These are phyloP conservation scores for Oopsacas minuta DNA, from an alignment of 37 sponge, comb jelly and placozoan genomes.

Conservation along the genomic window DNA sequence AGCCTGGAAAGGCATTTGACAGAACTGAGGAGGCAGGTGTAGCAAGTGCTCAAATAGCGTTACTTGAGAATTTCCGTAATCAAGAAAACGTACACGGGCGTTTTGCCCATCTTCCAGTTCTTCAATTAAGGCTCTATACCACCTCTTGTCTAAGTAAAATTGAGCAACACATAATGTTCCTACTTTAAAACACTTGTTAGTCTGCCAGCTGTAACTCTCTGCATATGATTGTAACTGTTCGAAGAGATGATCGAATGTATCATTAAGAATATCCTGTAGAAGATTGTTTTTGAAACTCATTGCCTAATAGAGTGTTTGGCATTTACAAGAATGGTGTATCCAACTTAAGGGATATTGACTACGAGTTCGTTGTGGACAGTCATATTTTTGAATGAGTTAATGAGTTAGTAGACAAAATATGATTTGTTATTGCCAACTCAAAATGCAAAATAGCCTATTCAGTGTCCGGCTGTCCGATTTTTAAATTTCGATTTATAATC, in stretches of 20 bases:
- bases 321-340: too few species aligned
- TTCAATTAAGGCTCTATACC: background rate
- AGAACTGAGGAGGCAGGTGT: constrained; percentile 7
- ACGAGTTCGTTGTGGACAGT: too few species aligned
- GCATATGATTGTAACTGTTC: background rate
- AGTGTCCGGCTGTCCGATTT: too few species aligned
- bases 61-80: background rate
- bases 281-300: background rate
- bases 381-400: too few species aligned
- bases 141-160: background rate
- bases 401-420: too few species aligned
- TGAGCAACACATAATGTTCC: background rate
- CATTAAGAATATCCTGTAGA: background rate
- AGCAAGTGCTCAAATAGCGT: constrained; percentile 18
- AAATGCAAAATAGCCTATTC: too few species aligned
- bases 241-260: constrained; percentile 6
- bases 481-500: too few species aligned
- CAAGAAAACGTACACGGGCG: background rate
- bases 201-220: background rate
- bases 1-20: background rate
- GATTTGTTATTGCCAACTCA: too few species aligned
- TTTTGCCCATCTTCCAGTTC: background rate
- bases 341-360: too few species aligned
- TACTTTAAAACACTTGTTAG: background rate
- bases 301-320: too few species aligned